A percentile compares a stretch with the other conserved stretches of the same genome.
Evolutionary conservation across 1,140 invertebrate genomes (phyloP).

Genomic region (Dreissena polymorpha): DNA sequence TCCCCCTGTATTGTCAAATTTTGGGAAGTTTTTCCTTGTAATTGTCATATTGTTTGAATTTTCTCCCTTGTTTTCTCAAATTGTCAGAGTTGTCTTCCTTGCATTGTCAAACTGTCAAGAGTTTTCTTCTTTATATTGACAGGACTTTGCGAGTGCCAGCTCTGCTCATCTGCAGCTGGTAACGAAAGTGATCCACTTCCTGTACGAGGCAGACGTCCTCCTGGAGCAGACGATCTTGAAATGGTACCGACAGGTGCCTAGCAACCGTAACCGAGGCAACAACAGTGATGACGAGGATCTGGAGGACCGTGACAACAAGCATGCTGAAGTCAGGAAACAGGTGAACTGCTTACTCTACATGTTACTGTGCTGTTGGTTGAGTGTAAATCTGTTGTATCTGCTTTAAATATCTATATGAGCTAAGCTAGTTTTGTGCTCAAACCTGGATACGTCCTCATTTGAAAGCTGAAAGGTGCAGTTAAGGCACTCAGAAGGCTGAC

Average conservation of each 20-base stretch:
- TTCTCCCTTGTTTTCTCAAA: no score
- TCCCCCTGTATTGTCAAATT: no score
- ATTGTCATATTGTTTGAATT: no score
- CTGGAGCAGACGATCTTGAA: slow-evolving; percentile 88
- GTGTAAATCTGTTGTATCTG: no score
- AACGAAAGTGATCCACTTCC: slow-evolving; percentile 85
- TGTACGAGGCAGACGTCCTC: slow-evolving; percentile 91
- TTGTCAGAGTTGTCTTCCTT: no score
- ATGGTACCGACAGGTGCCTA: slow-evolving; percentile 86
- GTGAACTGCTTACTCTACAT: slow-evolving; percentile 53
- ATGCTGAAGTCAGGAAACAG: slow-evolving; percentile 67
- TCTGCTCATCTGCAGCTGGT: slow-evolving; percentile 74
- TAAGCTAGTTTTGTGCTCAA: no score
- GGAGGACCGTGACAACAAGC: slow-evolving; percentile 57
- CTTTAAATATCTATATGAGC: no score
- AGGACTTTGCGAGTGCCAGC: slow-evolving; percentile 57
- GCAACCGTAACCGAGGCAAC: not conserved
- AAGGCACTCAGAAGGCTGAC: no score
- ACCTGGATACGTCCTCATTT: no score
- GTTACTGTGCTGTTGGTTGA: not conserved
- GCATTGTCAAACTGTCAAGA: no score
- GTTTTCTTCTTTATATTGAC: slow-evolving; percentile 13
- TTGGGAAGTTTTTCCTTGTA: no score
- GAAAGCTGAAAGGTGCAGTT: no score
- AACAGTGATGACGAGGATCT: slow-evolving; percentile 74